Evolutionary conservation across 2,797 vertebrate species (phyloP), one percentile per base, ranked within the genome.

Genomic region (Paedocypris micromegethes): DNA sequence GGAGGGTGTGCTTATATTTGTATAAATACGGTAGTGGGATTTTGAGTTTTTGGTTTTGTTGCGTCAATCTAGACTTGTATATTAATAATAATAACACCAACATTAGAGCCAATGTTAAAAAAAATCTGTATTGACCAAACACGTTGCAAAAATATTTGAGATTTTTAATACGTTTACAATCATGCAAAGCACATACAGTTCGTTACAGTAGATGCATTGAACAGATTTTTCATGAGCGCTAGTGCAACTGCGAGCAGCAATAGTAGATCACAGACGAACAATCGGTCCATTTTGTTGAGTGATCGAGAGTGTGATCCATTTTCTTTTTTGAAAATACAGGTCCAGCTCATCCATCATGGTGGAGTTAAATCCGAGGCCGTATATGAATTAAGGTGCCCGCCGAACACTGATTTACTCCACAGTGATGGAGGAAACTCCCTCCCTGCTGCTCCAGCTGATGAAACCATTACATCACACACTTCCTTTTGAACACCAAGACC

Each of bases 391-490:
- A 63, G 52, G 44, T 56, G 54, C 62, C 44, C 9, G 7, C 47
- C 40, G 62, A 60, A 68, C 47, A 61, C 42, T 53, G 70, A 63
- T 9, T 45, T 64, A 50, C 76, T 64, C 63, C 7, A 40, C 62
- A 58, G 68, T 56, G 72, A 63, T 68, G 45, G 62, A 71, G 67
- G 64, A 78, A 63, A 68, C 64, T 53, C 54, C 71, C 62, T 72
- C 75, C 69, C 74, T 72, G 74, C 61, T 64, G 68, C 43, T 59
- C 69, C 56, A 39, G 74, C 64, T 50, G 56, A 63, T 72, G 67
- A 66, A 74, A 46, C 47, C 4, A 66, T 82, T 78, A 81, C 67
- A 66, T 82, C 83, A 78, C 73, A 77, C 60, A 64, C 72, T 79
- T 79, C 83, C 79, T 77, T 70, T 77, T 70, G 75, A 71, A 82